A percentile compares a stretch with the other conserved stretches of the same genome.
Conservation (phyloP, 2,797 vertebrate genomes). For the Anguilla megastoma region DNA sequence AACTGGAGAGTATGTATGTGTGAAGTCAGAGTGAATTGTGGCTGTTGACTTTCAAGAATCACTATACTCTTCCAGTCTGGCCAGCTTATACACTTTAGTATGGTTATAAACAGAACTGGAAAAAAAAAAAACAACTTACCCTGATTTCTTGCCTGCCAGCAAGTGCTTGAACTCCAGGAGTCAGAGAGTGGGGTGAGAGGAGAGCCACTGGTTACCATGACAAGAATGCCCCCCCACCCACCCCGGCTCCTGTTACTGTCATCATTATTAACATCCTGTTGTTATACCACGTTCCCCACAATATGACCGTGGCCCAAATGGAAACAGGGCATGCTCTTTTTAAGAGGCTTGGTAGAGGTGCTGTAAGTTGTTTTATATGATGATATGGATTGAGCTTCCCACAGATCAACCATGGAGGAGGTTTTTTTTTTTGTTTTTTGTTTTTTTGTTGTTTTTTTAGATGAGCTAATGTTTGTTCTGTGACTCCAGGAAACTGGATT, state of each 20-base stretch:
- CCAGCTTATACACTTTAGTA: background rate
- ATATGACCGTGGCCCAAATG: background rate
- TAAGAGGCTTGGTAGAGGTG: background rate
- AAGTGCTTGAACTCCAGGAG: background rate
- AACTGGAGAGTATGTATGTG: background rate
- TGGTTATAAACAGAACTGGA: conserved; percentile 1
- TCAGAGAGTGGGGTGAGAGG: background rate
- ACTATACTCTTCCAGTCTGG: background rate
- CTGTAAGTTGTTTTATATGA: background rate
- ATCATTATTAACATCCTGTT: background rate
- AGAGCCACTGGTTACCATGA: background rate
- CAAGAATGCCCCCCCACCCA: background rate
- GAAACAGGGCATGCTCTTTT: background rate
- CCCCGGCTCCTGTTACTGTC: background rate
- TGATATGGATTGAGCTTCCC: background rate
- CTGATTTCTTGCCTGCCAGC: background rate
- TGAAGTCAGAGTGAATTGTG: background rate
- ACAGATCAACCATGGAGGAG: background rate
- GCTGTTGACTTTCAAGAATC: background rate
- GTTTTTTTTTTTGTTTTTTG: background rate
- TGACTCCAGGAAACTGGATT: background rate
- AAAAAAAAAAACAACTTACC: background rate
- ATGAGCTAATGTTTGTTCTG: too few species aligned
- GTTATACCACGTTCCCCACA: background rate
- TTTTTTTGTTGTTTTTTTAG: background rate